Base-by-base conservation (phyloP, 1,140 invertebrate species). In the Bombus sibiricus region DNA sequence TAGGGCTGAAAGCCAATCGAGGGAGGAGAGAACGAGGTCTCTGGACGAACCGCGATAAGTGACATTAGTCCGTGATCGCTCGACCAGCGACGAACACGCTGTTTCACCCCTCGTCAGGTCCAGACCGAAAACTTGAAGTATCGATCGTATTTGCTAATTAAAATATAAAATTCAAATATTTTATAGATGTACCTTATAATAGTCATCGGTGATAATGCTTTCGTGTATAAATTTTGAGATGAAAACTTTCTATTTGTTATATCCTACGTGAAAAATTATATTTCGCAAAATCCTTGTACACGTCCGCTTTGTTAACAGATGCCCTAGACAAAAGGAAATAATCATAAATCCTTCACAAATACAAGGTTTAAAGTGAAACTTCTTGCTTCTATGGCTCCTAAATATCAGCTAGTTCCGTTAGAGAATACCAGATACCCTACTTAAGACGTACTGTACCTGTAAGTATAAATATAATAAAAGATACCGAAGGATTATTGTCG, bases 1-100 rank as follows among this genome's bases (percentile, higher is more conserved):
- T 88, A 85, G 87, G 84, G 88, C 78, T 86, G 68, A 47, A 83
- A 90, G 88, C 85, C 86, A 88, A 88, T 90, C 73, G 87, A 88
- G 81, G 81, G 81, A 84, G 71, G 74, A 86, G 86, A 78, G 79
- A 81, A 74, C 69, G 57, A 32, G 78, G 72, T 81, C 85, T 75
- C 43, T 32, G 87, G 76, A 47, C 64, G 73, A 83, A 84, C 75
- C 85, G 77, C 81, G 82, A 81, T 85, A 89, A 89, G 86, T 86
- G 88, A 89, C 88, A 85, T 85, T 75, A 64, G 78, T 75, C 75
- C 73, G 86, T 87, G 76, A 78, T 86, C 77, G 71, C 32, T 81
- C 69, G 84, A 85, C 69, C 84, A 59, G 53, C 71, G 59, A 85
- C 68, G 69, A 39, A 59, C 73, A 25, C 81, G 62, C 72, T 62